These are phyloP conservation scores for Lordiphosa clarofinis DNA, from an alignment of 1,140 invertebrate genomes.

Conservation along the genomic window DNA sequence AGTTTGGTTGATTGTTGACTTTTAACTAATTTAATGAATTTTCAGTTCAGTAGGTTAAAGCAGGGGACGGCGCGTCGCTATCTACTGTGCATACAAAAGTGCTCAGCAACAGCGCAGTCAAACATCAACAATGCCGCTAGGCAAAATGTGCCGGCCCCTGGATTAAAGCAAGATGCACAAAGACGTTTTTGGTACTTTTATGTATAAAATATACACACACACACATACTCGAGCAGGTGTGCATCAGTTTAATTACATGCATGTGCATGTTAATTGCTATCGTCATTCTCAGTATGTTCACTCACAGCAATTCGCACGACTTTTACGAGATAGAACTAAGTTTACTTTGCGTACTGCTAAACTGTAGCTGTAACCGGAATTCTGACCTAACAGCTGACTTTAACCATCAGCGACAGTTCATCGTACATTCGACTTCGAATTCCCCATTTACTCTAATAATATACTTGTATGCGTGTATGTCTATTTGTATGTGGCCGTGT, in stretches of 20 bases:
- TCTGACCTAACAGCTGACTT: slow-evolving; percentile 37
- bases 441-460: slow-evolving; percentile 73
- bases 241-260: not conserved
- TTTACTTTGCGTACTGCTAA: slow-evolving; percentile 66
- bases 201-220: slow-evolving; percentile 2
- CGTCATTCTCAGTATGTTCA: slow-evolving; percentile 8
- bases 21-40: no score
- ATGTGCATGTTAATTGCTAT: not conserved
- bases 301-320: slow-evolving; percentile 5
- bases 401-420: slow-evolving; percentile 53
- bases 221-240: slow-evolving; percentile 11
- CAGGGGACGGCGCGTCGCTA: no score
- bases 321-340: slow-evolving; percentile 48
- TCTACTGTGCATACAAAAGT: no score
- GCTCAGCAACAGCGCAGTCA: no score
- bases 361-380: slow-evolving; percentile 55
- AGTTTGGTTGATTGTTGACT: no score
- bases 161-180: slow-evolving; percentile 1
- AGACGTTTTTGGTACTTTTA: not conserved
- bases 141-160: no score
- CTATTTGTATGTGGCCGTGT: slow-evolving; percentile 34
- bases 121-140: no score
- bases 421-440: slow-evolving; percentile 43
- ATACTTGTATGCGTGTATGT: slow-evolving; percentile 58
- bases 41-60: no score